Evolutionary conservation across 2,113 vertebrate species (phyloP).

Genomic region (Sula dactylatra): DNA sequence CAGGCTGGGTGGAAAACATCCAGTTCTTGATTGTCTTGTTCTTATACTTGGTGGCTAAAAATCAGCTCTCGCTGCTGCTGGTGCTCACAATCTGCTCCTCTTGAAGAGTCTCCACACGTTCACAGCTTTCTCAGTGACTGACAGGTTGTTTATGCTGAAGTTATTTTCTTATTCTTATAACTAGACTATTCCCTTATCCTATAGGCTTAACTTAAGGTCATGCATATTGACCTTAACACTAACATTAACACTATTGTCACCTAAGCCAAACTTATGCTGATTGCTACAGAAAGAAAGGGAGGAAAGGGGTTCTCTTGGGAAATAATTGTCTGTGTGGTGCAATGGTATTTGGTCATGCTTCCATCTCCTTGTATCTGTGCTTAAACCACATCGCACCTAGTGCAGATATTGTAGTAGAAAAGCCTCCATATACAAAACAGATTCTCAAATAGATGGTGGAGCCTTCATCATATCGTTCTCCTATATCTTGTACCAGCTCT

Average conservation of each 20-base stretch:
- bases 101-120: background rate
- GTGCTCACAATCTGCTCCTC: background rate
- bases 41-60: background rate
- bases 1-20: background rate
- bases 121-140: background rate
- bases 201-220: background rate
- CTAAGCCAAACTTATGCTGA: background rate
- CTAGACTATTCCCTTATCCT: background rate
- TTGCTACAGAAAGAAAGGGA: background rate
- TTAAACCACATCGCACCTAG: background rate
- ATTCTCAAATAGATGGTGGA: background rate
- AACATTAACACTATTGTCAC: background rate
- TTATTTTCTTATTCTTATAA: background rate
- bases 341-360: background rate
- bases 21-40: background rate
- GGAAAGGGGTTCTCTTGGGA: background rate
- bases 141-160: background rate
- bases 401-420: background rate
- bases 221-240: background rate
- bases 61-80: rapidly evolving
- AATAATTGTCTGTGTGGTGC: background rate
- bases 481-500: background rate
- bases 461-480: rapidly evolving
- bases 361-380: background rate
- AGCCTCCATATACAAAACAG: background rate